Conservation (phyloP, 2,888 invertebrate species). For the Autographa pulchrina region DNA sequence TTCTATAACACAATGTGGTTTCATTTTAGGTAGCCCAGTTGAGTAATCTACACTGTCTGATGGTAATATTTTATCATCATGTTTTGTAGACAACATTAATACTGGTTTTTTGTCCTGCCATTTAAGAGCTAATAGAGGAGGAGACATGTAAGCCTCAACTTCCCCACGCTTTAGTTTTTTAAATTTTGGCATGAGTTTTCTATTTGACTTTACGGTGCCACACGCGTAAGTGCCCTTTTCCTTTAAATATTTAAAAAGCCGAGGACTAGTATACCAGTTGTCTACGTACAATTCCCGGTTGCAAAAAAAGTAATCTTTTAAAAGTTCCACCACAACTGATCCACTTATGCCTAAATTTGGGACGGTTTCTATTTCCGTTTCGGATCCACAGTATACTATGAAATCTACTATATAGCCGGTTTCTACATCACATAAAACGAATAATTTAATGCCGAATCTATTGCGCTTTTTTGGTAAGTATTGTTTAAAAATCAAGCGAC, state of each 20-base stretch:
- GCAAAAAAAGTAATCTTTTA: constrained; percentile 43
- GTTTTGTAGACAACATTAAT: constrained; percentile 35
- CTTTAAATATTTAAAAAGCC: constrained; percentile 45
- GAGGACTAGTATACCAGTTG: constrained; percentile 53
- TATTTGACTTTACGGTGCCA: constrained; percentile 44
- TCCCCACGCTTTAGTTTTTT: constrained; percentile 32
- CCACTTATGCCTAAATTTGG: constrained; percentile 35
- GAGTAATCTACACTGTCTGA: constrained; percentile 30
- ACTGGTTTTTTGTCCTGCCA: constrained; percentile 67
- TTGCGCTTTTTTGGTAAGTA: constrained; percentile 49
- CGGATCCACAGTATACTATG: constrained; percentile 46
- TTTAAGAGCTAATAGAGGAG: constrained; percentile 53
- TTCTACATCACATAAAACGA: constrained; percentile 47
- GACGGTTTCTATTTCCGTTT: constrained; percentile 32
- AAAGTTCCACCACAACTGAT: constrained; percentile 38
- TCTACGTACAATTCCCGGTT: constrained; percentile 48
- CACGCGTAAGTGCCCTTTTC: constrained; percentile 45
- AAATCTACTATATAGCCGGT: constrained; percentile 48
- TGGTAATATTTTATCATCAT: constrained; percentile 35
- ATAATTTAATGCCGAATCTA: constrained; percentile 43
- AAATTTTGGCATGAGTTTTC: constrained; percentile 52
- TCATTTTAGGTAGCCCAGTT: constrained; percentile 39
- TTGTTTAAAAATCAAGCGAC: constrained; percentile 44
- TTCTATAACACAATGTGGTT: constrained; percentile 51
- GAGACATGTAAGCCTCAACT: constrained; percentile 26